Percentiles rank a stretch among this genome's conserved stretches.
phyloP scores from a whole-genome alignment of 2,797 vertebrate genomes.

The Lepilemur septentrionalis region DNA sequence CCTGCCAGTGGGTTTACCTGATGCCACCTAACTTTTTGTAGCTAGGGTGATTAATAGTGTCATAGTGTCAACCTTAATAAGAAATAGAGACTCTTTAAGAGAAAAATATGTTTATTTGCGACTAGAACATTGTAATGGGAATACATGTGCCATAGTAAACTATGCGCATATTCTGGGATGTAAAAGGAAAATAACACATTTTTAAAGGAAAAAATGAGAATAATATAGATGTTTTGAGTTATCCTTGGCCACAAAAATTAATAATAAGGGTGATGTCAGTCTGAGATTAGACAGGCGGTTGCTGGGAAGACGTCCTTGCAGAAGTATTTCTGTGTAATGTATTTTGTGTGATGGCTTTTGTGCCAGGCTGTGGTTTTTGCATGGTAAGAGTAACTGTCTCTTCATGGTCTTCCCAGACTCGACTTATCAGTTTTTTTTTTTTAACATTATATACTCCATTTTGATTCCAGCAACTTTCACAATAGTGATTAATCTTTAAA shows the following conservation, averaged over 20 bases:
- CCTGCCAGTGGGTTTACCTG: conserved; percentile 60
- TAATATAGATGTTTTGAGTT: not conserved
- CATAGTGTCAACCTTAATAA: conserved; percentile 33
- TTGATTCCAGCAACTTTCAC: not conserved
- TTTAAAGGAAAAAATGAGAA: not conserved
- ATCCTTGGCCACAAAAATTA: not conserved
- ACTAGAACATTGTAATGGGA: not conserved
- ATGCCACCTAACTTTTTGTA: conserved; percentile 71
- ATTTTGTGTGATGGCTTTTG: not conserved
- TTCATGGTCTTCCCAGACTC: not conserved
- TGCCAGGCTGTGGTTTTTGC: not conserved
- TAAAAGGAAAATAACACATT: not conserved
- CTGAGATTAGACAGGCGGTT: not conserved
- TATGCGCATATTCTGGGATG: not conserved
- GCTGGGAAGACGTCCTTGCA: not conserved
- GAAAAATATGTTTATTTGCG: not conserved
- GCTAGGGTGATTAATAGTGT: conserved; percentile 72
- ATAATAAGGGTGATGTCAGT: not conserved
- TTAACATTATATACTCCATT: not conserved
- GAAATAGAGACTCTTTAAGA: not conserved
- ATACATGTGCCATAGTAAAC: not conserved
- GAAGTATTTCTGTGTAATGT: not conserved
- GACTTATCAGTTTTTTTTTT: not conserved
- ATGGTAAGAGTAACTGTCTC: not conserved
- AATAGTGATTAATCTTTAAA: conserved; percentile 73